These are phyloP conservation scores for Lamproptera curius DNA, from an alignment of 2,888 invertebrate species.

Conservation along the genomic window DNA sequence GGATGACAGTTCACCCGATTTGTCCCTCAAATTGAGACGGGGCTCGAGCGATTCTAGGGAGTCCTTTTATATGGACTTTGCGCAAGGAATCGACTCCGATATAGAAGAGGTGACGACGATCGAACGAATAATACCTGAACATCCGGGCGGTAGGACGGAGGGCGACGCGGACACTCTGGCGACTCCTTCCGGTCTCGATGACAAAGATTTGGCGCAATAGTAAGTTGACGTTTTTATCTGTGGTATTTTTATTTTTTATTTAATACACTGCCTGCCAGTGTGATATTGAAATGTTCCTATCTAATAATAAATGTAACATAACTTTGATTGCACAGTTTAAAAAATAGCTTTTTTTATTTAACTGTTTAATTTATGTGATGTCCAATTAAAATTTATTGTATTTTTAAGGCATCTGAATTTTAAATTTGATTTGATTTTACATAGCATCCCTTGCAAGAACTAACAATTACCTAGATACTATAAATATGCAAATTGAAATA, in stretches of 20 bases:
- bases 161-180: slow-evolving; percentile 70
- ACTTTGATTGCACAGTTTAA: no score
- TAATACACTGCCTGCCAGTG: no score
- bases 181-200: slow-evolving; percentile 71
- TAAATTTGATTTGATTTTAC: no score
- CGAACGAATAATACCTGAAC: slow-evolving; percentile 75
- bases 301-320: no score
- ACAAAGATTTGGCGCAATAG: slow-evolving; percentile 71
- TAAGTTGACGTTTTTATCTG: slow-evolving; percentile 42
- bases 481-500: no score
- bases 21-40: slow-evolving; percentile 90
- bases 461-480: no score
- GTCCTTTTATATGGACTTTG: slow-evolving; percentile 94
- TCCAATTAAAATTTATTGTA: no score
- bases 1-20: slow-evolving; percentile 90
- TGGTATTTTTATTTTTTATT: not conserved
- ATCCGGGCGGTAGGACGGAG: slow-evolving; percentile 63
- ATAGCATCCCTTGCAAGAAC: no score
- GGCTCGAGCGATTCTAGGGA: slow-evolving; percentile 92
- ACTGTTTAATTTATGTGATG: no score
- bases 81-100: slow-evolving; percentile 93
- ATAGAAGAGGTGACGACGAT: slow-evolving; percentile 90
- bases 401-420: no score
- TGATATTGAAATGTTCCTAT: no score
- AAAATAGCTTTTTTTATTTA: no score